Percentiles rank a stretch among this genome's conserved stretches.
Evolutionary conservation across 2,113 vertebrate genomes (phyloP).

Genomic region (Plecotus auritus): DNA sequence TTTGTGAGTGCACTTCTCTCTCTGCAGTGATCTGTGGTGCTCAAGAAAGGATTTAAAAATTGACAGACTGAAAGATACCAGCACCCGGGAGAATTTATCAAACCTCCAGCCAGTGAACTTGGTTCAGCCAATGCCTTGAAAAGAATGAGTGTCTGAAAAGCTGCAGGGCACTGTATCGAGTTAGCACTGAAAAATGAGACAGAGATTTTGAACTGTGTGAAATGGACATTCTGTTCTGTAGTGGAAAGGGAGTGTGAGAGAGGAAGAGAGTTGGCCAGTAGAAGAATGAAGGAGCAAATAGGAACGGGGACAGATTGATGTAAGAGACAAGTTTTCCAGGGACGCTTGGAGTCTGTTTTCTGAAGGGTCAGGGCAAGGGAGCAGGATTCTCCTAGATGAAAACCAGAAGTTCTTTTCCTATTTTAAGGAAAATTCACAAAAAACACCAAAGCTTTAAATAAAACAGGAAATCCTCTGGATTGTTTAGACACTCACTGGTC

Average conservation of each 20-base stretch:
- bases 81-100: constrained; percentile 61
- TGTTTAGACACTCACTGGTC: background rate
- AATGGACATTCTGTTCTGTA: constrained; percentile 36
- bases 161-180: constrained; percentile 25
- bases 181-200: constrained; percentile 57
- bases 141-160: constrained; percentile 55
- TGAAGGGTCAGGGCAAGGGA: background rate
- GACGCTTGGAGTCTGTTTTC: background rate
- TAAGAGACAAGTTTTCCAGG: constrained; percentile 3
- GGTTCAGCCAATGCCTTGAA: constrained; percentile 38
- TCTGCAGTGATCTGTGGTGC: constrained; percentile 48
- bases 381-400: background rate
- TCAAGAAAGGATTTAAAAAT: constrained; percentile 57
- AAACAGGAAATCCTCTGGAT: constrained; percentile 18
- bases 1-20: constrained; percentile 38
- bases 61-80: constrained; percentile 58
- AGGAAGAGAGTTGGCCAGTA: background rate
- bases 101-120: constrained; percentile 54
- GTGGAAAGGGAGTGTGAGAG: background rate
- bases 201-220: constrained; percentile 48
- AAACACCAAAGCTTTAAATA: background rate
- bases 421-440: background rate
- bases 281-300: constrained; percentile 14
- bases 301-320: background rate
- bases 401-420: background rate